Base-by-base conservation (phyloP, 64 coral and sea anemone genomes). In the Catalaphyllia jardinei region DNA sequence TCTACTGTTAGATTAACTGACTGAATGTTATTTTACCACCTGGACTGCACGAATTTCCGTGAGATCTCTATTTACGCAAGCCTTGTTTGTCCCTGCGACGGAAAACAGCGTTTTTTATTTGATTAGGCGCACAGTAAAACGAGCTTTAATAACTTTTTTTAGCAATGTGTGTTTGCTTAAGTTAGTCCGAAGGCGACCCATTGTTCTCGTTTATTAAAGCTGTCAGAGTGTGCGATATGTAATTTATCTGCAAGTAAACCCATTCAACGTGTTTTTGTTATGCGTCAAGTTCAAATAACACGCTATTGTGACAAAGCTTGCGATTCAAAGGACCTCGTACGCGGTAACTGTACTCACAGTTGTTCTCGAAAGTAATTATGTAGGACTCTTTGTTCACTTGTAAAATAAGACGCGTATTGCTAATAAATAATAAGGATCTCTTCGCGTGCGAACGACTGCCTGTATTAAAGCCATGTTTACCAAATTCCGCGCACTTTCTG, bases 91-190 rank as follows among this genome's bases (percentile, higher is more conserved):
- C 35, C 4, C 24, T 20, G 31, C 22, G 62, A 71, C 62, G 81
- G 81, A 85, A 85, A 85, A 71, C 62, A 71, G 60, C 25, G 81
- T 38, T 13, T 42, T 38, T 85, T 85, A 63, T 85, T 85, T 85
- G 81, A 69, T 27, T 71, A 69, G 65, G 39, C 24, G 39, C 30
- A 71, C 65, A 85, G 65, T 28, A 30, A 71, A 85, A 85, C 81
- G 81, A 85, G 62, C 81, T 85, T 85, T 85, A 85, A 85, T 85
- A 85, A 85, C 62, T 22, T 85, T 85, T n/a, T 85, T 85, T 31
- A 85, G 81, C 81, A 85, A 85, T 71, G 81, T 85, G 81, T 85
- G 81, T 85, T 85, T 85, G 81, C 63, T 85, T 71, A 71, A 85
- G 81, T 85, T 85, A 39, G 42, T 27, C 65, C 60, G 22, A 64